Evolutionary conservation across 2,888 invertebrate species (phyloP), one percentile per base, ranked within the genome.

Genomic region (Nymphalis c-album): DNA sequence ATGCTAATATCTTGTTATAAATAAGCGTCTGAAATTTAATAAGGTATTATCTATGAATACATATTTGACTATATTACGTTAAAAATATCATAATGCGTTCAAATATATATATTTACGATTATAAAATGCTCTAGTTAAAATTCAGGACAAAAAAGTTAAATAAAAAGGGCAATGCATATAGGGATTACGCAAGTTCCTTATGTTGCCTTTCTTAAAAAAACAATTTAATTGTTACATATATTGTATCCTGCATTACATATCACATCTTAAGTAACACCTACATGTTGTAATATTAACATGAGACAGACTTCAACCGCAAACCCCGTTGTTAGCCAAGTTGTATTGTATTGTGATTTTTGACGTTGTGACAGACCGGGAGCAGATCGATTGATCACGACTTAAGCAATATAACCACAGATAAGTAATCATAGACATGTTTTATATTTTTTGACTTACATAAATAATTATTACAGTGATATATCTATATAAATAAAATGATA

Each of bases 351-450:
- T 55, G 35, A n/a, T n/a, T n/a, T n/a, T n/a, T n/a, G n/a, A 7
- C 26, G 55, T 64, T 60, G 65, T 45, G 65, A 65, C 65, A 65
- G 60, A 60, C 65, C 16, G 31, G 55, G n/a, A 55, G 55, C 31
- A 60, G 65, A 65, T 65, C 60, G 55, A 53, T 60, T 68, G 70
- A 71, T 63, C 70, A 68, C 70, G 68, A 68, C 65, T 70, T 70
- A 46, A 48, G 65, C 40, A 70, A 70, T 68, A 55, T 68, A 64
- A 60, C 62, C 53, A 60, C 60, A 40, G 53, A 65, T 60, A n/a
- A n/a, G n/a, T n/a, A 60, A 65, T 65, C 20, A 46, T 65, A 60
- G 22, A 22, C 16, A 50, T 50, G 7, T 50, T 50, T 10, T 18
- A 50, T 50, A 50, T 20, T 18, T 18, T 40, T 40, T 40, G 40